Percentiles rank a stretch among this genome's conserved stretches.
These are phyloP conservation scores for Ladona fulva DNA, from an alignment of 1,140 invertebrate species.

Conservation along the genomic window DNA sequence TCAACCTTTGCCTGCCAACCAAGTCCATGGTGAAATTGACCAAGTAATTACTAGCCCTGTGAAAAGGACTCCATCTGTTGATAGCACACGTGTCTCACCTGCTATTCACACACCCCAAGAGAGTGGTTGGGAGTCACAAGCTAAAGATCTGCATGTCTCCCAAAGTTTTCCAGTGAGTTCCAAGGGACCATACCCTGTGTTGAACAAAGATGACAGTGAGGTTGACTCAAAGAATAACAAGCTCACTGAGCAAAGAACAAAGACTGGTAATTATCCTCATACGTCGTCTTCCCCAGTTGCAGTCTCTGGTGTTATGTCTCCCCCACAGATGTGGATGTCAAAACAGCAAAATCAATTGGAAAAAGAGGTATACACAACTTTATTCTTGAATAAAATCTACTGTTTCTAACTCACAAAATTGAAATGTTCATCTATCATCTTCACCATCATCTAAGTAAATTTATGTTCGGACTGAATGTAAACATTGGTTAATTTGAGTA, in stretches of 20 bases:
- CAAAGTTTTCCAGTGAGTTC: not conserved
- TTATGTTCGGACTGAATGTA: too few species aligned
- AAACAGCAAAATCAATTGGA: constrained; percentile 3
- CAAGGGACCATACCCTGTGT: not conserved
- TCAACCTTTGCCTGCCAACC: not conserved
- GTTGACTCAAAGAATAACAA: not conserved
- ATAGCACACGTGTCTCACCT: not conserved
- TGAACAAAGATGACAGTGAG: not conserved
- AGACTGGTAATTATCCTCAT: not conserved
- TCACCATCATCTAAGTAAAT: too few species aligned
- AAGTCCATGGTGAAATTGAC: not conserved
- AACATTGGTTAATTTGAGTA: too few species aligned
- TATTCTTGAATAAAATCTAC: too few species aligned
- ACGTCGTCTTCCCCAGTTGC: not conserved
- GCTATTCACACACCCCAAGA: not conserved
- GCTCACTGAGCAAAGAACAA: not conserved
- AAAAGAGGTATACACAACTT: constrained; percentile 1
- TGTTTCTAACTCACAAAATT: too few species aligned
- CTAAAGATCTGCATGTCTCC: not conserved
- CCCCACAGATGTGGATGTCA: not conserved
- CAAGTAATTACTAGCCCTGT: not conserved
- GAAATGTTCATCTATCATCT: too few species aligned
- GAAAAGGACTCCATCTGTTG: not conserved
- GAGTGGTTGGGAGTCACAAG: not conserved
- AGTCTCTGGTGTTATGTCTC: not conserved